Evolutionary conservation across 2,113 vertebrate species (phyloP).

Genomic region (Platanista minor): DNA sequence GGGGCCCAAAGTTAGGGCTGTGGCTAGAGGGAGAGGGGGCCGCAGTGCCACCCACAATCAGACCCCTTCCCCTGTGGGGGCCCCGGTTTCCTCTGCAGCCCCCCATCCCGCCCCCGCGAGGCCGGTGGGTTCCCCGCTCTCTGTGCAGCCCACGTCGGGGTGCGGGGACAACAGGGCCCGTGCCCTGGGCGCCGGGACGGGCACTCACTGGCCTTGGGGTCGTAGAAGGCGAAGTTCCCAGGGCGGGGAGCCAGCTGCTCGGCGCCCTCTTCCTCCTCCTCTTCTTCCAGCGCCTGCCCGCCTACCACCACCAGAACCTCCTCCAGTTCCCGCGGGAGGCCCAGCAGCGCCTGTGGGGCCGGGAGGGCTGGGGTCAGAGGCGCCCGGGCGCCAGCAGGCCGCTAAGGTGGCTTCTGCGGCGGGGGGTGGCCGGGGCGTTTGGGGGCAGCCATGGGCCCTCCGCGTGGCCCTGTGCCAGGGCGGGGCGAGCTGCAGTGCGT

Average conservation of each 20-base stretch:
- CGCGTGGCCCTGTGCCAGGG: fast-evolving
- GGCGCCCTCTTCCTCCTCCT: slow-evolving; percentile 74
- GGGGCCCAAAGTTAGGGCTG: neutral
- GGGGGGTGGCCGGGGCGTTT: neutral
- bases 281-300: slow-evolving; percentile 85
- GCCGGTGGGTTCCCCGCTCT: fast-evolving
- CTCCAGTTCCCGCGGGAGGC: slow-evolving; percentile 83
- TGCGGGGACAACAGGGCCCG: fast-evolving
- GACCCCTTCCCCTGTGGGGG: fast-evolving
- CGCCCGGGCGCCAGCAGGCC: fast-evolving
- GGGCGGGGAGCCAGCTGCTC: slow-evolving; percentile 63
- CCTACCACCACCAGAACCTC: slow-evolving; percentile 95
- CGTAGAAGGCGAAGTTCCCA: slow-evolving; percentile 92
- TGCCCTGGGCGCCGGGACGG: fast-evolving
- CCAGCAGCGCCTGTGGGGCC: slow-evolving; percentile 54
- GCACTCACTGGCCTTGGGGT: slow-evolving; percentile 88
- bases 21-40: too few relatives aligned
- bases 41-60: fast-evolving
- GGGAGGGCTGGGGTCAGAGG: neutral
- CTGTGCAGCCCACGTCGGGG: fast-evolving
- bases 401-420: fast-evolving
- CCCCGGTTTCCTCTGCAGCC: neutral
- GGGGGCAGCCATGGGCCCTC: neutral
- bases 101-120: too few relatives aligned
- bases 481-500: fast-evolving